Evolutionary conservation across 2,888 invertebrate genomes (phyloP).

Genomic region (Chrysolina oricalcia): DNA sequence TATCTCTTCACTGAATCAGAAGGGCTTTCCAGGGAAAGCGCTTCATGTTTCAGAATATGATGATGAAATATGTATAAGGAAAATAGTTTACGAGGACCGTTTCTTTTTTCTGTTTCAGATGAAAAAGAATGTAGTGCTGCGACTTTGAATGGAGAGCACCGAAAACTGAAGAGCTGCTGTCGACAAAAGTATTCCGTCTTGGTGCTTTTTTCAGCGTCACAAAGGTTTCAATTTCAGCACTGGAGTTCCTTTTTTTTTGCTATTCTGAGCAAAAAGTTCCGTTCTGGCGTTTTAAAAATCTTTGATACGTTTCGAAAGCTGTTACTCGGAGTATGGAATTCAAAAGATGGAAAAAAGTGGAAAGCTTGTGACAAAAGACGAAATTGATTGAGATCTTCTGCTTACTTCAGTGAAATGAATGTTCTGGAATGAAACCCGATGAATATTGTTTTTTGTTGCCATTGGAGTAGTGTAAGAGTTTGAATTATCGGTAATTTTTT

Average conservation of each 20-base stretch:
- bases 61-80: conserved; percentile 50
- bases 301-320: conserved; percentile 13
- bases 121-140: conserved; percentile 43
- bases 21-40: conserved; percentile 46
- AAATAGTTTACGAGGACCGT: conserved; percentile 47
- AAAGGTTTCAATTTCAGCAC: conserved; percentile 15
- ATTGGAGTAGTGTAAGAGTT: no score
- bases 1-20: conserved; percentile 49
- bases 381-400: neutral
- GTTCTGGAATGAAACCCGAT: neutral
- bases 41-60: conserved; percentile 49
- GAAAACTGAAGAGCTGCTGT: conserved; percentile 16
- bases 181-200: conserved; percentile 21
- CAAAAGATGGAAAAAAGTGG: neutral
- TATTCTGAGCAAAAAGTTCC: conserved; percentile 5
- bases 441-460: no score
- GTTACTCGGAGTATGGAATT: neutral
- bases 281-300: neutral
- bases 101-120: conserved; percentile 43
- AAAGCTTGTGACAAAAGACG: neutral
- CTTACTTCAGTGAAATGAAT: neutral
- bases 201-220: conserved; percentile 12
- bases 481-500: no score
- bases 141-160: conserved; percentile 33
- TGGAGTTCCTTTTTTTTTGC: conserved; percentile 10